Base-by-base conservation (phyloP, 2,113 vertebrate species). In the Phainopepla nitens region DNA sequence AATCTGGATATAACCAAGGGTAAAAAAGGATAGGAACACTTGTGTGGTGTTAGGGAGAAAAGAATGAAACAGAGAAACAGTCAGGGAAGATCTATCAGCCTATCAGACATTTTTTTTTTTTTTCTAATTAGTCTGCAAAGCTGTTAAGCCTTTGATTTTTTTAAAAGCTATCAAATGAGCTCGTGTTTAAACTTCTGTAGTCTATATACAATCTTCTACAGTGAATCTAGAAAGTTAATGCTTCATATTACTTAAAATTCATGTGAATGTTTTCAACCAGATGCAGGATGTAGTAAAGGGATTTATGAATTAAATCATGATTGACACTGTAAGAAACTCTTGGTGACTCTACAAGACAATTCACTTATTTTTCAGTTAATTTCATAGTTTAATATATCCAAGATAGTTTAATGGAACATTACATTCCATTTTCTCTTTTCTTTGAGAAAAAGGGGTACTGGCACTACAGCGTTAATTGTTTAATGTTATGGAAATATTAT, bases 261-360 rank as follows among this genome's bases (percentile, higher is more conserved):
- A 44, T 68, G 49, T 61, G 66, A 91, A 69, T 81, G 25, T 77
- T 76, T 97, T 89, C 44, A 93, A 58, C 9, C 49, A 91, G 41
- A 66, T 89, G 69, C 71, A 89, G 72, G 50, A 51, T 82, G 21
- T 64, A 87, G 86, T 66, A 90, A 92, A 92, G 50, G 47, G 54
- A 94, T 82, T 87, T 93, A 61, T 88, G 90, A 96, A 96, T 91
- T 91, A 93, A 96, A 57, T 42, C 41, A 71, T 69, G 78, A 93
- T 45, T 69, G 72, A 93, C 1, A 24, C 36, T 70, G 25, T 42
- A 88, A 95, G 87, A 53, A 44, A 39, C 39, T 93, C 31, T 86
- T 93, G 85, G 64, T 93, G 72, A 88, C 60, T 95, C 87, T 83
- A 88, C 7, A 94, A 60, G 68, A 90, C 64, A 90, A 41, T 87